Evolutionary conservation across 1,140 invertebrate species (phyloP), one percentile per base, ranked within the genome.

Genomic region (Penaeus chinensis): DNA sequence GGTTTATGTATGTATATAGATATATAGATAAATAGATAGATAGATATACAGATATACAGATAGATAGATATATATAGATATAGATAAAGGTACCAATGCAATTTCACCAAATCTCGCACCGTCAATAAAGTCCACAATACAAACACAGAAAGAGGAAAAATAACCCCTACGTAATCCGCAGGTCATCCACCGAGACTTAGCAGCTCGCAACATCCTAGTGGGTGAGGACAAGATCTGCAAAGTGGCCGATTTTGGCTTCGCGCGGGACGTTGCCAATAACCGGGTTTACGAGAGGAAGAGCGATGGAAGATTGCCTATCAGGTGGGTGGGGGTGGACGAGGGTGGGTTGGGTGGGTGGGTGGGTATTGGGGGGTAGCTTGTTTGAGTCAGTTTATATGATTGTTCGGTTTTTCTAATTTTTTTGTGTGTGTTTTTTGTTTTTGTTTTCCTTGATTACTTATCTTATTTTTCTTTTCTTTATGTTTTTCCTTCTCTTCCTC

Each of bases 241-340:
- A 94, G 96, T 99, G 0, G 96, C 97, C 0, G 98, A 99, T 92
- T 99, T 99, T 91, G 98, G 97, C 1, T 97, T 99, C 91, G 97
- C 97, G 0, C 93, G 97, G 76, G 97, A 98, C 92, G 94, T 98
- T 0, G 94, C 94, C 3, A 94, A 94, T 1, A 96, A 95, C 74
- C 96, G 97, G 90, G 95, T 98, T 63, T 98, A 98, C 91, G 97
- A 98, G 91, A 93, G 97, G 54, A 98, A 98, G 91, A 97, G 96
- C 63, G 97, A 98, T 91, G 97, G 96, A 42, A 91, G 94, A 60
- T 91, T 94, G 89, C 95, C 93, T 62, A 95, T 94, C 78, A 92
- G 97, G 91, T 92, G 90, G 91, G 91, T 32, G 1, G 19, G 1
- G 27, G 22, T 42, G 63, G 47, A 22, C 19, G 22, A n/a, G 32